Conservation (phyloP, 1,140 invertebrate species). For the Drosophila paulistorum region DNA sequence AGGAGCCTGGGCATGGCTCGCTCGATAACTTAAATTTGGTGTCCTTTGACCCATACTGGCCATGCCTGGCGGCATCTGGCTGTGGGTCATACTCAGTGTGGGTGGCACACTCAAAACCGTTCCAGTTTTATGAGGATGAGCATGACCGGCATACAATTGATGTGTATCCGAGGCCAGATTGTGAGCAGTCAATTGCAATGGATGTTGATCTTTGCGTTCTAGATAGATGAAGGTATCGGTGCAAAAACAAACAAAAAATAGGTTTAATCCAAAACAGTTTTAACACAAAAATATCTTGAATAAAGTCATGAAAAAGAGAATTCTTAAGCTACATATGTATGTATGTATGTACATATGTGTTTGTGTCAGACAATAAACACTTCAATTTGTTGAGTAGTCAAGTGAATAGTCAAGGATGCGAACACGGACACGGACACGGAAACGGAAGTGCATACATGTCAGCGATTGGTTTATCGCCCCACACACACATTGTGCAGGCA, state of each 20-base stretch:
- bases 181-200: slow-evolving; percentile 69
- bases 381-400: slow-evolving; percentile 35
- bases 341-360: too few relatives aligned
- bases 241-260: slow-evolving; percentile 14
- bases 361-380: slow-evolving; percentile 35
- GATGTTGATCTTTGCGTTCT: slow-evolving; percentile 80
- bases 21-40: slow-evolving; percentile 65
- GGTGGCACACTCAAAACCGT: slow-evolving; percentile 71
- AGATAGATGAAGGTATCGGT: neutral
- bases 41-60: slow-evolving; percentile 74
- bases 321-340: slow-evolving; percentile 2
- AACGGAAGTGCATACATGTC: slow-evolving; percentile 64
- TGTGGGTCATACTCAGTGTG: slow-evolving; percentile 71
- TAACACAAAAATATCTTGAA: neutral
- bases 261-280: neutral
- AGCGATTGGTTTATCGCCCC: slow-evolving; percentile 58
- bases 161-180: slow-evolving; percentile 70
- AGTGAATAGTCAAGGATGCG: slow-evolving; percentile 41
- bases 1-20: slow-evolving; percentile 52
- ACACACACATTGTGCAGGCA: slow-evolving; percentile 52
- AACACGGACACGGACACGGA: slow-evolving; percentile 43
- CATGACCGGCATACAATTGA: slow-evolving; percentile 50
- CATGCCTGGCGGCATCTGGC: slow-evolving; percentile 74
- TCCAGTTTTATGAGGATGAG: slow-evolving; percentile 37
- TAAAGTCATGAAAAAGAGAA: neutral